Base-by-base conservation (phyloP, 2,113 vertebrate genomes). In the Catharus minimus region DNA sequence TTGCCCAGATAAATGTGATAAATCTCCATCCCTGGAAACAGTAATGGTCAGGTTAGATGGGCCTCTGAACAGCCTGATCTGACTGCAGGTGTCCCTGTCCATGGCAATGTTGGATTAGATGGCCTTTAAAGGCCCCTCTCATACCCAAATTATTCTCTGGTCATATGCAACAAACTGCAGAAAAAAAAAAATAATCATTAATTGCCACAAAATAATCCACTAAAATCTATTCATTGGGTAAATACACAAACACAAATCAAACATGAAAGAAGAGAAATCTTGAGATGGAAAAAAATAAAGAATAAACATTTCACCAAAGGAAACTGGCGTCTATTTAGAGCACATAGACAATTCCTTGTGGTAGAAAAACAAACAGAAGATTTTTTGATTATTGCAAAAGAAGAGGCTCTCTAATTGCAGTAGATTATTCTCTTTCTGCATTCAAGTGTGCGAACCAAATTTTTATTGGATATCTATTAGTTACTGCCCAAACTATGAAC, bases 401-500 rank as follows among this genome's bases (percentile, higher is more conserved):
- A 46, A 71, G 13, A 77, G 22, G 1, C 2, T 32, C 5, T 8
- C 20, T 61, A 41, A 20, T 69, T n/a, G 13, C 4, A 66, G 7
- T 16, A 47, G 27, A 36, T 69, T 57, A 47, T 88, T 52, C 80
- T 72, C 24, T 61, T 89, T 90, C 60, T 86, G 2, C 14, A 17
- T 21, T 62, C 12, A 52, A 49, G 10, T 1, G 0, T 57, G 7
- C 20, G 77, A 39, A 38, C 10, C 1, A 53, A 46, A 7, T 19
- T 72, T 72, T 72, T 80, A 64, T 32, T n/a, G 7, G 2, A 43
- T 68, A 68, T 30, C 1, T 3, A 55, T 58, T 32, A 0, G 1
- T 28, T 56, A 44, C 27, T 46, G 3, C 2, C 14, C 3, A 28
- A n/a, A 27, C 1, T 7, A 30, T 30, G 4, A 19, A 46, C 1